Percentiles rank a stretch among this genome's conserved stretches.
Conservation (phyloP, 2,888 invertebrate species). For the Drosophila recens region DNA sequence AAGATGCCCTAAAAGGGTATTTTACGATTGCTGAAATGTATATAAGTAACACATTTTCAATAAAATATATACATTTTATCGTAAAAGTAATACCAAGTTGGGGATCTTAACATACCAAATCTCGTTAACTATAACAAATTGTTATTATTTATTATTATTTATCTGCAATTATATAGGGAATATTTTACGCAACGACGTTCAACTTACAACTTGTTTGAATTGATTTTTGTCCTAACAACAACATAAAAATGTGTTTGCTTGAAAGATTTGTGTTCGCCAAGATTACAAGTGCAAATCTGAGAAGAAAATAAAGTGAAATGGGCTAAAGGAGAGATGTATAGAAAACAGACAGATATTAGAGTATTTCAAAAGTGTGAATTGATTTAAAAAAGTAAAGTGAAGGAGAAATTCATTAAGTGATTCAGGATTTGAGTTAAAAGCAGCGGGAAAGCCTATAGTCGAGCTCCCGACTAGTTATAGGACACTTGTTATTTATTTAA, state of each 20-base stretch:
- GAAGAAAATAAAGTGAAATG: slow-evolving; percentile 38
- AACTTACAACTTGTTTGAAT: slow-evolving; percentile 14
- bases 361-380: slow-evolving; percentile 4
- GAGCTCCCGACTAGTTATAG: too few species aligned
- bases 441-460: too few species aligned
- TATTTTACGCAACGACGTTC: slow-evolving; percentile 1
- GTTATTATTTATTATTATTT: not conserved
- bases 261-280: slow-evolving; percentile 41
- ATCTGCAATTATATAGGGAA: slow-evolving; percentile 17
- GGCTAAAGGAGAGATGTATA: slow-evolving; percentile 40
- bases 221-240: slow-evolving; percentile 43
- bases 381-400: not conserved
- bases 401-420: not conserved
- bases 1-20: slow-evolving; percentile 13
- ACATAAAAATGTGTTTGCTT: slow-evolving; percentile 37
- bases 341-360: slow-evolving; percentile 2
- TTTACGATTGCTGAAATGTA: not conserved
- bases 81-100: not conserved
- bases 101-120: not conserved
- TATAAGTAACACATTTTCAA: slow-evolving; percentile 3
- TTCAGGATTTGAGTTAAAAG: not conserved
- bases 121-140: slow-evolving; percentile 1
- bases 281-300: slow-evolving; percentile 37
- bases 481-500: too few species aligned
- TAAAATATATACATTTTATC: slow-evolving; percentile 8